Base-by-base conservation (phyloP, 2,797 vertebrate genomes). In the Scolopax bukidnonensis region DNA sequence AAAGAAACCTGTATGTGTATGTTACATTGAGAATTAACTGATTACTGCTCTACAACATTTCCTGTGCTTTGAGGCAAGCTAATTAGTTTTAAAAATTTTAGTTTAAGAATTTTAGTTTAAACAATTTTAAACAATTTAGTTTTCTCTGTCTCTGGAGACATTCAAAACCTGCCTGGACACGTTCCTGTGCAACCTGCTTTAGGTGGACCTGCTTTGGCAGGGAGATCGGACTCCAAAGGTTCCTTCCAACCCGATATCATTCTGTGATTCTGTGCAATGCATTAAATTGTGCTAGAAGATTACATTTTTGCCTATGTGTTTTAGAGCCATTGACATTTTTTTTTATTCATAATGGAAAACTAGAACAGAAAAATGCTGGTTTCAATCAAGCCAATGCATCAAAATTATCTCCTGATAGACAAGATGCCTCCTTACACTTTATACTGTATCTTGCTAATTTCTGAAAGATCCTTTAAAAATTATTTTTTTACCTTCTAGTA, bases 341-440 rank as follows among this genome's bases (percentile, higher is more conserved):
- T 79, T 41, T 50, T 91, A 79, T 45, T 68, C 36, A 77, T 84
- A 25, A 71, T 3, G 2, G 30, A 89, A 95, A 93, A 92, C 38
- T 45, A 61, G 33, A 41, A 30, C 47, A 70, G 16, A 91, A 88
- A 89, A 90, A 84, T 68, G 25, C n/a, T 90, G 12, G 27, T 84
- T 95, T 95, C 68, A 80, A 28, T 84, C 56, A 95, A 84, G 20
- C 12, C 28, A 53, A 57, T 83, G 47, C 63, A 87, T 68, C 28
- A 64, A 84, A 95, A 96, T 95, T 92, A 67, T 82, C 92, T 95
- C 81, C 65, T 89, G 63, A 77, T 23, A 95, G 86, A 92, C 63
- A 93, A 89, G 81, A 74, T 77, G 11, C 20, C 24, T 86, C 69
- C 94, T 91, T 94, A 68, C 16, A 86, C 64, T 79, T 90, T 94